phyloP scores from a whole-genome alignment of 2,888 invertebrate species.

The Carpatolechia fugitivella region DNA sequence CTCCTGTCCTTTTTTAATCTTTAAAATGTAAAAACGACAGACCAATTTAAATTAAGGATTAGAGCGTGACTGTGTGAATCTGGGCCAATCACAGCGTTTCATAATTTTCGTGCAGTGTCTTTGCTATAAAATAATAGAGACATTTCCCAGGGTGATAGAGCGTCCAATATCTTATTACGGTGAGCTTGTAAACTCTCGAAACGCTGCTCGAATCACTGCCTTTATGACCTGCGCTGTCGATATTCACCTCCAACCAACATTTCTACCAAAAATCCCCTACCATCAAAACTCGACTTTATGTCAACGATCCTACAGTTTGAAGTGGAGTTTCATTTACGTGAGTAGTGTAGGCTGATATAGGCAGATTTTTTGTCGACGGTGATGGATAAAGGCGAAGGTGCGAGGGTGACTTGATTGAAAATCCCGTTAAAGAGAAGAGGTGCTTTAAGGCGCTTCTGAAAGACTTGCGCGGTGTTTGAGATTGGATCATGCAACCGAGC shows the following conservation, averaged over 20 bases:
- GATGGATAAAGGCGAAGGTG: conserved; percentile 55
- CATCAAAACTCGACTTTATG: conserved; percentile 34
- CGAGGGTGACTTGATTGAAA: conserved; percentile 57
- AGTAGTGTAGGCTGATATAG: conserved; percentile 47
- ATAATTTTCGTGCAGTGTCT: conserved; percentile 15
- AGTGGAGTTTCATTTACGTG: neutral
- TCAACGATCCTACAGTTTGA: conserved; percentile 15
- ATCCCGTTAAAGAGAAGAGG: conserved; percentile 47
- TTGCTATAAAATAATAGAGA: conserved; percentile 54
- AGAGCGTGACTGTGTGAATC: too few species aligned
- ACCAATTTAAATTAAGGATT: too few species aligned
- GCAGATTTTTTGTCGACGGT: conserved; percentile 60
- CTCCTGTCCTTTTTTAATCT: too few species aligned
- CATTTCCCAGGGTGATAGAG: conserved; percentile 60
- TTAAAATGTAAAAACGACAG: too few species aligned
- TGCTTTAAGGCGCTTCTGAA: conserved; percentile 37
- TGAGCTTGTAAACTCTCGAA: conserved; percentile 64
- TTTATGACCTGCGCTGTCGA: conserved; percentile 58
- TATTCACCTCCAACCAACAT: conserved; percentile 55
- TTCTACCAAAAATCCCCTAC: conserved; percentile 27
- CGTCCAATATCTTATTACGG: conserved; percentile 68
- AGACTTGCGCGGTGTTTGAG: conserved; percentile 19
- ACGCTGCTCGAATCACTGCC: conserved; percentile 63
- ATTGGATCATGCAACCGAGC: conserved; percentile 14
- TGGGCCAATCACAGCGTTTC: neutral